Percentiles rank a stretch among this genome's conserved stretches.
phyloP scores from a whole-genome alignment of 2,888 invertebrate genomes.

The Eupithecia pulchellata region DNA sequence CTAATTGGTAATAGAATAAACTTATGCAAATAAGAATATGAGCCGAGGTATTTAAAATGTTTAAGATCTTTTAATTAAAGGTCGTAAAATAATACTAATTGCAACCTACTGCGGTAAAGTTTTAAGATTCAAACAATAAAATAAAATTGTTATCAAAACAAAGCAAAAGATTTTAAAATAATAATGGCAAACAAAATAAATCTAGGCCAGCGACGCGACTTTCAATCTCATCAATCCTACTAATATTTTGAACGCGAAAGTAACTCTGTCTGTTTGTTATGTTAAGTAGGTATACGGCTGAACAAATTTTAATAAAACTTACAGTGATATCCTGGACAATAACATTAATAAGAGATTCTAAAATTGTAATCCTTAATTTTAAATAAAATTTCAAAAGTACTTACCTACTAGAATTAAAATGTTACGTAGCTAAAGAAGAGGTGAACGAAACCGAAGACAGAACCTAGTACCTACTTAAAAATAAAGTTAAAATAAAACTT shows the following conservation, averaged over 20 bases:
- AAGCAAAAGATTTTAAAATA: background rate
- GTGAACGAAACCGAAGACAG: background rate
- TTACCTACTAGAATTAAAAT: no score
- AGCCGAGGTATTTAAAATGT: conserved; percentile 1
- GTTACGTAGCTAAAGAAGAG: background rate
- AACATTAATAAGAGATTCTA: no score
- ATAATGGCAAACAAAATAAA: background rate
- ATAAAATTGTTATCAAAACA: background rate
- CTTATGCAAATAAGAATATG: background rate
- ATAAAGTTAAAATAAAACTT: background rate
- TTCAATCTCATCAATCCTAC: background rate
- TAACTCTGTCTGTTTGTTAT: background rate
- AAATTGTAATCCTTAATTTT: no score
- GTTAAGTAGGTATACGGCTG: no score
- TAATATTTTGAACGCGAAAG: background rate
- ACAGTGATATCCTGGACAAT: no score
- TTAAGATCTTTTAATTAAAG: conserved; percentile 2
- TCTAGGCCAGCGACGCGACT: conserved; percentile 7
- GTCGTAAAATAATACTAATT: background rate
- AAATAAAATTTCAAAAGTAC: no score
- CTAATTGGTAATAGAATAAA: conserved; percentile 9
- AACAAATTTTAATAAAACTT: no score
- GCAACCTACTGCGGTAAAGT: background rate
- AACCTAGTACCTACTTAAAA: background rate
- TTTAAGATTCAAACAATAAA: background rate